Percentiles rank a stretch among this genome's conserved stretches.
Conservation (phyloP, 2,113 vertebrate species). For the Petromus typicus region DNA sequence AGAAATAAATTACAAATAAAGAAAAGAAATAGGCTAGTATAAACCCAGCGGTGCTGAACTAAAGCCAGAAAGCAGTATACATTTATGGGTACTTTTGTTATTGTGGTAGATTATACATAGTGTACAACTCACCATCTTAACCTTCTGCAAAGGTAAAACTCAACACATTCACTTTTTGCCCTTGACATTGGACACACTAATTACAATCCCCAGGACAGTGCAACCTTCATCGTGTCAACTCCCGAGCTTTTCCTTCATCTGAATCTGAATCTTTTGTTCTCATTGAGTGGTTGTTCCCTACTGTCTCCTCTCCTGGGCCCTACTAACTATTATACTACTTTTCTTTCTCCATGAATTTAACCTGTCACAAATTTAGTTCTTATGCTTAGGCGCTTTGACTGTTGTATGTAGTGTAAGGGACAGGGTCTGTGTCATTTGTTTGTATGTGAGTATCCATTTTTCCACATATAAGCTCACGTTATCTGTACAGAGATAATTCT, state of each 20-base stretch:
- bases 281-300: neutral
- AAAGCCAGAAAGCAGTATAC: neutral
- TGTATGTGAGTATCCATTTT: neutral
- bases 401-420: neutral
- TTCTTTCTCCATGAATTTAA: neutral
- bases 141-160: neutral
- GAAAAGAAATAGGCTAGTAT: neutral
- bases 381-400: neutral
- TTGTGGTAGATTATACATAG: neutral
- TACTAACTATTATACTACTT: neutral
- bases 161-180: neutral
- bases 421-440: neutral
- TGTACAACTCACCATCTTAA: neutral
- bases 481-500: neutral
- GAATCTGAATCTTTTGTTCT: neutral
- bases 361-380: neutral
- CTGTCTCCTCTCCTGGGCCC: neutral
- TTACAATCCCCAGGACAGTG: too few relatives aligned
- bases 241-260: neutral
- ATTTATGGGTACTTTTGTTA: neutral
- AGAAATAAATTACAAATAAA: conserved; percentile 25
- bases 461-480: neutral
- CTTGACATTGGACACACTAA: neutral
- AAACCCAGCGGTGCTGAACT: neutral
- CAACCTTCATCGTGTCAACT: neutral